Conservation (phyloP, 2,113 vertebrate genomes). For the Tretioscincus oriximinensis region DNA sequence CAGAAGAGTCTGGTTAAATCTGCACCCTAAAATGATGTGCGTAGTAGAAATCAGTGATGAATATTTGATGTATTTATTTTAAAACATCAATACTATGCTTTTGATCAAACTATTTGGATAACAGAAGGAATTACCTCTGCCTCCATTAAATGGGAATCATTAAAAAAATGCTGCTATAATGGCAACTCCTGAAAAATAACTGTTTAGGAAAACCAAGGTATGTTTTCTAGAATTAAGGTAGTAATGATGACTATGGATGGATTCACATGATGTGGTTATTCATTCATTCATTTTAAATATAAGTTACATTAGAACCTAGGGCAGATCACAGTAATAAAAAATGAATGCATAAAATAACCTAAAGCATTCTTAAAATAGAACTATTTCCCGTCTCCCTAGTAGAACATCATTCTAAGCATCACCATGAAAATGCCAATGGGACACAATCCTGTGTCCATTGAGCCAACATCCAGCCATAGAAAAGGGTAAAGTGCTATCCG, state of each 20-base stretch:
- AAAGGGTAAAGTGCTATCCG: no score
- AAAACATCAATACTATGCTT: neutral
- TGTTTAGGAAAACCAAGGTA: neutral
- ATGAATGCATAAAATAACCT: no score
- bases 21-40: neutral
- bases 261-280: no score
- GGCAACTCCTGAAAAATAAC: conserved; percentile 5
- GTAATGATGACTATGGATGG: conserved; percentile 1
- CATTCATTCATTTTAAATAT: no score
- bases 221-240: neutral
- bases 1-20: neutral
- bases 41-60: neutral
- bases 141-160: neutral
- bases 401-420: no score
- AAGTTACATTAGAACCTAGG: no score
- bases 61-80: neutral
- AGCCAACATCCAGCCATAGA: no score
- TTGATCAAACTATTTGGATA: neutral
- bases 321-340: no score
- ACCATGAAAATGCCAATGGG: no score
- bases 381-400: no score
- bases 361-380: no score
- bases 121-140: neutral
- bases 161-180: neutral
- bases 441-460: no score